A percentile compares a stretch with the other conserved stretches of the same genome.
Evolutionary conservation across 2,113 vertebrate genomes (phyloP).

Genomic region (Sinocyclocheilus grahami): DNA sequence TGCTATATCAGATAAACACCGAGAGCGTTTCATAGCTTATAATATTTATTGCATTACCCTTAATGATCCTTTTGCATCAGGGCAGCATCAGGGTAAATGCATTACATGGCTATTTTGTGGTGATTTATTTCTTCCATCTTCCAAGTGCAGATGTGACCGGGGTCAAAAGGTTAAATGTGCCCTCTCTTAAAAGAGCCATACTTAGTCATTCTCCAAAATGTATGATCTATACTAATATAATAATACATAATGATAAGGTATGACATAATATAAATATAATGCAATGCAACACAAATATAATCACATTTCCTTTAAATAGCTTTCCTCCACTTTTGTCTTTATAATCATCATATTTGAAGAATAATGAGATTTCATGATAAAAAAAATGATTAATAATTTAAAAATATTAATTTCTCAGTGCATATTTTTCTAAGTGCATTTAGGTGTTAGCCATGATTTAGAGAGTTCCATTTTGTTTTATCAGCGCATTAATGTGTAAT

Average conservation of each 20-base stretch:
- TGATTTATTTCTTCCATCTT: constrained; percentile 38
- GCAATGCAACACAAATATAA: neutral
- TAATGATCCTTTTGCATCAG: constrained; percentile 10
- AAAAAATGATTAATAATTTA: too few species aligned
- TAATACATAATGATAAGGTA: neutral
- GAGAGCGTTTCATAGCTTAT: neutral
- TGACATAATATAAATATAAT: neutral
- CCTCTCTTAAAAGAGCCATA: neutral
- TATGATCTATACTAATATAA: constrained; percentile 1
- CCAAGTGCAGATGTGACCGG: constrained; percentile 44
- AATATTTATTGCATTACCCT: constrained; percentile 28
- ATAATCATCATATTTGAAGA: too few species aligned
- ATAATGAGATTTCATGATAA: too few species aligned
- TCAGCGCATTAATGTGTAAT: too few species aligned
- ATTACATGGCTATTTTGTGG: constrained; percentile 23
- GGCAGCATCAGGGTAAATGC: constrained; percentile 6
- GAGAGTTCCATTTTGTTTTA: too few species aligned
- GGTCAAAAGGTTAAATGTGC: constrained; percentile 48
- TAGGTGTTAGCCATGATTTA: too few species aligned
- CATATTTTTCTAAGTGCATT: too few species aligned
- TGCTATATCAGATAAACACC: neutral
- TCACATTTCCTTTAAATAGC: neutral
- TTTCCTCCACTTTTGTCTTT: too few species aligned
- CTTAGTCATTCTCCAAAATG: neutral
- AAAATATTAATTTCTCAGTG: too few species aligned